A percentile compares a stretch with the other conserved stretches of the same genome.
phyloP scores from a whole-genome alignment of 2,888 invertebrate species.

The Tetranychus piercei region DNA sequence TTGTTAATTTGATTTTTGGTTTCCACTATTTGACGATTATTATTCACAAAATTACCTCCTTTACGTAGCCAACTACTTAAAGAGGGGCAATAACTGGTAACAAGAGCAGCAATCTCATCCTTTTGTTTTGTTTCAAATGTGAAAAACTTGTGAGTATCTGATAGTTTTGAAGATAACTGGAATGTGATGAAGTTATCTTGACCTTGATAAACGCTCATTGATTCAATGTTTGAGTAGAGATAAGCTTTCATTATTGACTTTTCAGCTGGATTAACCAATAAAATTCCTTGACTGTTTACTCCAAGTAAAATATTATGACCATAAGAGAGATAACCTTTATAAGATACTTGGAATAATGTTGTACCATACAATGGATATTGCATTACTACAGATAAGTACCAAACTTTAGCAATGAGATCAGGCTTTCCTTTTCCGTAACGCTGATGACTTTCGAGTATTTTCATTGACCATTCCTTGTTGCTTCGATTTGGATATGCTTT shows the following conservation, averaged over 20 bases:
- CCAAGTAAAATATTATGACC: slow-evolving; percentile 52
- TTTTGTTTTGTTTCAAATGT: slow-evolving; percentile 78
- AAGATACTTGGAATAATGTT: slow-evolving; percentile 67
- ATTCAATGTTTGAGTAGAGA: slow-evolving; percentile 72
- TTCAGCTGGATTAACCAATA: slow-evolving; percentile 73
- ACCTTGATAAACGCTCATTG: slow-evolving; percentile 61
- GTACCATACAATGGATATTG: slow-evolving; percentile 74
- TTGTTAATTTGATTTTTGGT: slow-evolving; percentile 6
- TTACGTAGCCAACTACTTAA: slow-evolving; percentile 43
- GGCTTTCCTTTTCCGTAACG: slow-evolving; percentile 70
- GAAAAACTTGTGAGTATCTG: slow-evolving; percentile 43
- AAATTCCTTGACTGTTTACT: slow-evolving; percentile 71
- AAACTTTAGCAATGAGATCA: slow-evolving; percentile 73
- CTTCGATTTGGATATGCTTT: slow-evolving; percentile 22
- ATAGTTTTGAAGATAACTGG: slow-evolving; percentile 45
- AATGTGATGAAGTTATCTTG: slow-evolving; percentile 73
- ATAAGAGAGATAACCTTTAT: slow-evolving; percentile 83
- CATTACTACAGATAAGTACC: slow-evolving; percentile 86
- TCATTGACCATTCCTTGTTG: slow-evolving; percentile 33
- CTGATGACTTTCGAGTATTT: slow-evolving; percentile 34
- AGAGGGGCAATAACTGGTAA: slow-evolving; percentile 72
- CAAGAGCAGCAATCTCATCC: slow-evolving; percentile 73
- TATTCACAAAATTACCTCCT: slow-evolving; percentile 9
- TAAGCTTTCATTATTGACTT: slow-evolving; percentile 79
- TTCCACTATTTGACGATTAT: not conserved